These are phyloP conservation scores for Coptodon bakossiorum DNA, from an alignment of 2,113 vertebrate species.

Conservation along the genomic window DNA sequence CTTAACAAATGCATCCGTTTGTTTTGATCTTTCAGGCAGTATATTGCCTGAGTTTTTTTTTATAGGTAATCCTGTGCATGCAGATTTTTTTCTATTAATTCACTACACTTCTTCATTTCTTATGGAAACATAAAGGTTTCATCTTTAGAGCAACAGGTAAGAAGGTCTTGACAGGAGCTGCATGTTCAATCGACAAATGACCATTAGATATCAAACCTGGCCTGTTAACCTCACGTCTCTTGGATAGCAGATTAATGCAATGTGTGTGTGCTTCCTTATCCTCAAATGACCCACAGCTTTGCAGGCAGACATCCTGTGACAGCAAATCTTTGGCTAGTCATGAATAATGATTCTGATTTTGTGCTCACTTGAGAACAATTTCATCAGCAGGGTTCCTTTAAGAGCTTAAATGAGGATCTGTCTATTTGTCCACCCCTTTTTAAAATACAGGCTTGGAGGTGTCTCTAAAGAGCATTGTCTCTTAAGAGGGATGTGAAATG, in stretches of 20 bases:
- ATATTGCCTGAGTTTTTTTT: background rate
- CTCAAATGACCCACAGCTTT: conserved; percentile 30
- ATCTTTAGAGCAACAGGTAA: background rate
- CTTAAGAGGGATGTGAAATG: background rate
- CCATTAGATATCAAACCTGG: background rate
- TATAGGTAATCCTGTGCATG: background rate
- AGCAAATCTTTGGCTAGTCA: conserved; percentile 50
- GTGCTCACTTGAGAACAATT: conserved; percentile 11
- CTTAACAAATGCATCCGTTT: background rate
- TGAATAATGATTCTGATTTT: conserved; percentile 51
- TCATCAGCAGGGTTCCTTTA: conserved; percentile 32
- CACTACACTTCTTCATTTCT: background rate
- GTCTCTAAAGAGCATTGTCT: background rate
- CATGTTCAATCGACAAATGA: background rate
- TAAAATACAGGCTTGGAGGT: background rate
- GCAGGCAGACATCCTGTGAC: conserved; percentile 7
- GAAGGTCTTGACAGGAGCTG: background rate
- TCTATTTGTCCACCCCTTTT: background rate
- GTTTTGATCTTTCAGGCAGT: background rate
- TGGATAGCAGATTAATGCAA: background rate
- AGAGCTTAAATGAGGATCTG: conserved; percentile 19
- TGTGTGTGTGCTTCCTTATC: background rate
- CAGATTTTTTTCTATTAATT: background rate
- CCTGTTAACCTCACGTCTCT: background rate
- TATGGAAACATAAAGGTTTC: background rate